These are phyloP conservation scores for Sebastes trivittatus DNA, from an alignment of 2,797 vertebrate genomes.

Conservation along the genomic window DNA sequence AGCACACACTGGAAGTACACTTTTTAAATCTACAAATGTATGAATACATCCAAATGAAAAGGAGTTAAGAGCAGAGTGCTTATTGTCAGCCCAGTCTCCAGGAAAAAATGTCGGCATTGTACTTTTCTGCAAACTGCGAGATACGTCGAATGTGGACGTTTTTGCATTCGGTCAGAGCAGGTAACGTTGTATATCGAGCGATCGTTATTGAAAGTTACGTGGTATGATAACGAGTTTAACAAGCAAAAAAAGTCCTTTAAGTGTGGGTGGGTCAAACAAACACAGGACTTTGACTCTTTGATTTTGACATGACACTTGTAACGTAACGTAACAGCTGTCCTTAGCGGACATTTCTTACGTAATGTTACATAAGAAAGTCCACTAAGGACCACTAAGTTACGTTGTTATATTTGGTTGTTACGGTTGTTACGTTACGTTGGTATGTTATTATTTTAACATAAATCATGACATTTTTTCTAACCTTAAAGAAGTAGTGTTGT, in stretches of 20 bases:
- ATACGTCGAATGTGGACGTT: not conserved
- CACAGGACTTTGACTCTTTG: not conserved
- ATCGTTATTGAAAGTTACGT: not conserved
- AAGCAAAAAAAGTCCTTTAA: not conserved
- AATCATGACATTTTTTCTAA: not conserved
- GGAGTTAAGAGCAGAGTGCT: not conserved
- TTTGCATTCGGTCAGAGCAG: not conserved
- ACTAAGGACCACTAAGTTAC: not conserved
- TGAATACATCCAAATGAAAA: not conserved
- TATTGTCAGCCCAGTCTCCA: too few relatives aligned
- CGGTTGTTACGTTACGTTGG: too few relatives aligned
- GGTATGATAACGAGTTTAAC: not conserved
- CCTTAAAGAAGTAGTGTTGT: too few relatives aligned
- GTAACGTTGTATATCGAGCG: not conserved
- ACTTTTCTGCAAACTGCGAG: not conserved
- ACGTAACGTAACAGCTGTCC: too few relatives aligned
- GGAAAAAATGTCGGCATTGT: not conserved
- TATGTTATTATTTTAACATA: not conserved
- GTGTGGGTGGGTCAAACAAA: not conserved
- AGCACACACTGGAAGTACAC: not conserved
- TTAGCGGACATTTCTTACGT: not conserved
- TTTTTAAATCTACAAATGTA: not conserved
- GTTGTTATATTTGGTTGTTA: too few relatives aligned
- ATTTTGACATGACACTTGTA: not conserved
- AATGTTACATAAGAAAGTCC: not conserved